Conservation (phyloP, 2,888 invertebrate genomes). For the Arge pagana region DNA sequence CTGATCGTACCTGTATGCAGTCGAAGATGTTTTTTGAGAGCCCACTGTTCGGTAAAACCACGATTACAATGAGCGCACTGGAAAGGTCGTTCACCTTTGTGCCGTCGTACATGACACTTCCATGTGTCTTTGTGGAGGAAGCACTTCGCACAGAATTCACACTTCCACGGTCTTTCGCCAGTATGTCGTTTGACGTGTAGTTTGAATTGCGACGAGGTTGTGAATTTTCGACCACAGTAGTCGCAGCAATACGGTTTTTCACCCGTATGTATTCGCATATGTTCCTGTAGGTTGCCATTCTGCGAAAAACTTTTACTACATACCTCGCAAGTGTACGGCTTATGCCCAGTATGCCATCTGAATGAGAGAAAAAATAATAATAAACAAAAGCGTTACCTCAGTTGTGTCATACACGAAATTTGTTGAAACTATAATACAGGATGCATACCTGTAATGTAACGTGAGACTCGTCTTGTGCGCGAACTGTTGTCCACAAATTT, state of each 20-base stretch:
- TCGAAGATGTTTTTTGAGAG: constrained; percentile 68
- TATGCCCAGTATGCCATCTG: constrained; percentile 71
- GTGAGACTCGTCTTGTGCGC: constrained; percentile 79
- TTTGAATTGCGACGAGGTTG: constrained; percentile 74
- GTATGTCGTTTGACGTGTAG: constrained; percentile 69
- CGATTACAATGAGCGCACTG: constrained; percentile 65
- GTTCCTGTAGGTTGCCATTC: constrained; percentile 77
- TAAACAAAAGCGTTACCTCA: neutral
- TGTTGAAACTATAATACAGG: constrained; percentile 35
- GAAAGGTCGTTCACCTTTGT: constrained; percentile 68
- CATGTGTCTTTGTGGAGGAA: constrained; percentile 68
- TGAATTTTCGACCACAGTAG: constrained; percentile 70
- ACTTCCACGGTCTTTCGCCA: constrained; percentile 65
- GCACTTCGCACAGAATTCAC: constrained; percentile 64
- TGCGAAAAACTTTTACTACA: constrained; percentile 78
- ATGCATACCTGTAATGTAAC: constrained; percentile 65
- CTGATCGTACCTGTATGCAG: constrained; percentile 62
- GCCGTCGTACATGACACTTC: constrained; percentile 70
- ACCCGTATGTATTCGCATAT: constrained; percentile 77
- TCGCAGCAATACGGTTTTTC: constrained; percentile 77
- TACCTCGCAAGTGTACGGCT: constrained; percentile 69
- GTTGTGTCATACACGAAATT: no score
- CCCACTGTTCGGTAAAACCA: constrained; percentile 69
- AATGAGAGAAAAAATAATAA: constrained; percentile 16
- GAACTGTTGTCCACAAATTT: constrained; percentile 74